Evolutionary conservation across 1,140 invertebrate species (phyloP).

Genomic region (Odontomachus brunneus): DNA sequence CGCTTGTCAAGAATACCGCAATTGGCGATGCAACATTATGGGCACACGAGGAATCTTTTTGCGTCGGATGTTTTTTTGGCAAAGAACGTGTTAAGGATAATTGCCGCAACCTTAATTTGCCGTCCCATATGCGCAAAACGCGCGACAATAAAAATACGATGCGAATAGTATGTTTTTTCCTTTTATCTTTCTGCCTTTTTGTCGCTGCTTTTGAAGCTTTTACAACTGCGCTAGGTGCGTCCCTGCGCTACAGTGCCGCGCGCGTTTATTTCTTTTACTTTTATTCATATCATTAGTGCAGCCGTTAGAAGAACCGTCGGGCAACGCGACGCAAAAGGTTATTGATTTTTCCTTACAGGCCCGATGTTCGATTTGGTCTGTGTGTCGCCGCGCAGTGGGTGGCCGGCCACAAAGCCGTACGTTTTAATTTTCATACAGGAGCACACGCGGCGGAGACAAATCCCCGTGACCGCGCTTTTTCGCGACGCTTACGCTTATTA

Average conservation of each 20-base stretch:
- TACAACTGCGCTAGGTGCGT: not conserved
- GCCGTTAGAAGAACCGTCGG: not conserved
- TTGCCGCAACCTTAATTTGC: constrained; percentile 6
- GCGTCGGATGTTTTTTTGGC: not conserved
- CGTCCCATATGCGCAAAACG: not conserved
- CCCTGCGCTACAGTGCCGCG: too few species aligned
- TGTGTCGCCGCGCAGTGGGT: not conserved
- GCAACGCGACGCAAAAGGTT: not conserved
- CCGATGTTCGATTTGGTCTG: not conserved
- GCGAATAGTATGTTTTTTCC: not conserved
- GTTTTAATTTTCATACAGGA: constrained; percentile 43
- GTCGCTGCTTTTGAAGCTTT: not conserved
- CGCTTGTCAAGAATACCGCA: not conserved
- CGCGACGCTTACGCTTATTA: constrained; percentile 35
- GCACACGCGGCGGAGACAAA: constrained; percentile 12
- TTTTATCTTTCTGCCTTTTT: not conserved
- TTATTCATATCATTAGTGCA: constrained; percentile 15
- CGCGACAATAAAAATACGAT: not conserved
- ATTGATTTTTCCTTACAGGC: constrained; percentile 51
- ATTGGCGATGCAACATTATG: not conserved
- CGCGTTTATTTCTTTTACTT: not conserved
- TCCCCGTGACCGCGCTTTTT: constrained; percentile 6
- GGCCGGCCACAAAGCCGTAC: constrained; percentile 10
- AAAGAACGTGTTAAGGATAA: not conserved
- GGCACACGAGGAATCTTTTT: not conserved